A percentile compares a stretch with the other conserved stretches of the same genome.
These are phyloP conservation scores for Phalanger gymnotis DNA, from an alignment of 2,797 vertebrate genomes.

Conservation along the genomic window DNA sequence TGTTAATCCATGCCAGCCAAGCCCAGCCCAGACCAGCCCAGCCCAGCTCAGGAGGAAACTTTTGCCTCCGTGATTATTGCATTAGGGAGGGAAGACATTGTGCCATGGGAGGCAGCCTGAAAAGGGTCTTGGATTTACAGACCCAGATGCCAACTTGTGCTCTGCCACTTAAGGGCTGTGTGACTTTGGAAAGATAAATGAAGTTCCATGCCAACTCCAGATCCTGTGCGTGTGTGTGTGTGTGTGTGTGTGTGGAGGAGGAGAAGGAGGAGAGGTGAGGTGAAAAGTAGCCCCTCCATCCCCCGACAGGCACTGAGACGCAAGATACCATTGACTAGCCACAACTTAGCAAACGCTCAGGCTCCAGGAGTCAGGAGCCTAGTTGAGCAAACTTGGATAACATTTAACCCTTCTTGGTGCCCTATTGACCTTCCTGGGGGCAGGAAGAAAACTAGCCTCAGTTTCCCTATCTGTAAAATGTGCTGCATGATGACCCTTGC, in stretches of 20 bases:
- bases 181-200: background rate
- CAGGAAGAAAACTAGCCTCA: background rate
- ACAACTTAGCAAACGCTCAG: background rate
- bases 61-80: constrained; percentile 62
- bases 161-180: background rate
- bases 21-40: background rate
- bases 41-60: background rate
- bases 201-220: background rate
- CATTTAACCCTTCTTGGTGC: background rate
- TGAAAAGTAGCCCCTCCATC: background rate
- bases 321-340: background rate
- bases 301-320: too few relatives aligned
- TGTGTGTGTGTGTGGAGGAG: too few relatives aligned
- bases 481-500: background rate
- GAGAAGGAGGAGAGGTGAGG: background rate
- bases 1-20: constrained; percentile 68
- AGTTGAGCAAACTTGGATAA: background rate
- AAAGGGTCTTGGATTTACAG: background rate
- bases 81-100: constrained; percentile 20
- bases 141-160: background rate
- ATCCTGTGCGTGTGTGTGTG: background rate
- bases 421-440: background rate
- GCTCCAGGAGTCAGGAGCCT: background rate
- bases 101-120: background rate
- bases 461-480: background rate